Percentiles rank a stretch among this genome's conserved stretches.
phyloP scores from a whole-genome alignment of 2,888 invertebrate genomes.

The Steinernema hermaphroditum region DNA sequence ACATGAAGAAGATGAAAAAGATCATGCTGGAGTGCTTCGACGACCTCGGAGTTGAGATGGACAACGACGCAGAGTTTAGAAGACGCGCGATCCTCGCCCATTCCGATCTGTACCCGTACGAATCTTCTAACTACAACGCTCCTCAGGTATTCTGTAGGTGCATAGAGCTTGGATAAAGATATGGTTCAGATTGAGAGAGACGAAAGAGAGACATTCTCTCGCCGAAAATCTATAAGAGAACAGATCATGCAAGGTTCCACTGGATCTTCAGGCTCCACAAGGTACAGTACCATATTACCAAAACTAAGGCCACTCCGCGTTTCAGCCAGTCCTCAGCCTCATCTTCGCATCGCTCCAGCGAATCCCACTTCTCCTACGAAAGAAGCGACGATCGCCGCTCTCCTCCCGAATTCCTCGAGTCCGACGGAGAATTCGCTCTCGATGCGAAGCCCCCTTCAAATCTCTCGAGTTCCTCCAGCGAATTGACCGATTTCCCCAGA shows the following conservation, averaged over 20 bases:
- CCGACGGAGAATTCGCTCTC: neutral
- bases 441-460: conserved; percentile 13
- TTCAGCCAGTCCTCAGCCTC: neutral
- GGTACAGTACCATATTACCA: neutral
- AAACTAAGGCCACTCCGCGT: neutral
- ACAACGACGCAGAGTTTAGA: conserved; percentile 15
- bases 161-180: no score
- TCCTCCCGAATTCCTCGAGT: neutral
- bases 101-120: conserved; percentile 11
- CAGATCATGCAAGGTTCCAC: neutral
- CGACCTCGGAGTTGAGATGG: conserved; percentile 18
- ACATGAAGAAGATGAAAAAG: conserved; percentile 16
- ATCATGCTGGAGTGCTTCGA: conserved; percentile 21
- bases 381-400: neutral
- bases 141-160: no score
- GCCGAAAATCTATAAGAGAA: neutral
- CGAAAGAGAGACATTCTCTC: neutral
- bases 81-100: conserved; percentile 8
- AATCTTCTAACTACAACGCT: neutral
- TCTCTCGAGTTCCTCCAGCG: conserved; percentile 23
- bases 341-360: neutral
- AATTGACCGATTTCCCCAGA: conserved; percentile 13
- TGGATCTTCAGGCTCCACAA: neutral
- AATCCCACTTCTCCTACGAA: neutral
- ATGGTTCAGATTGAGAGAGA: no score